Base-by-base conservation (phyloP, 64 coral and sea anemone genomes). In the Anthopleura sola region DNA sequence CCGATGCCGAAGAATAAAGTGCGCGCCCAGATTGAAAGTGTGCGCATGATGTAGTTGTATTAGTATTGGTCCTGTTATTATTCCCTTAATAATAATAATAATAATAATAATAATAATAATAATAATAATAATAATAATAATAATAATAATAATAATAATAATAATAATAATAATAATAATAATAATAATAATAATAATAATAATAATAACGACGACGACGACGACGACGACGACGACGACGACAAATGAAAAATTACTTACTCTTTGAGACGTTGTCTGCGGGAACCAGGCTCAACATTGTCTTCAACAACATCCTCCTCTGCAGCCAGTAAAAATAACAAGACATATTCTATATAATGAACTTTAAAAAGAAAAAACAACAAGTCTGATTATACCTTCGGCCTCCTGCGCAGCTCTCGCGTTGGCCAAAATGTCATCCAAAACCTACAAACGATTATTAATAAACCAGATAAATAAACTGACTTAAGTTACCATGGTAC, bases 381-480 rank as follows among this genome's bases (percentile, higher is more conserved):
- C n/a, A 71, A 14, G n/a, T 31, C 15, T 71, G 10, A 36, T 3
- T 10, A 31, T 71, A 92, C 91, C 91, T 87, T 96, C 90, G 50
- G 68, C 90, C 49, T 92, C 94, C 57, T 89, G 87, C 5, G 90
- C 94, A 60, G 94, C 94, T 82, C 83, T 89, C 6, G 94, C 94
- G n/a, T 90, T 96, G 13, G 78, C 75, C 15, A 96, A 75, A 92
- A 96, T 92, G 11, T 96, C 90, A 79, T 71, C 94, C 10, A 96
- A 60, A 80, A 96, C 84, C 76, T 92, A 62, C 40, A 20, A 31
- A 82, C 23, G 15, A 32, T 54, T 34, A 62, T 6, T 3, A 62
- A 62, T 26, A 62, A n/a, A n/a, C n/a, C n/a, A n/a, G 20, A 56
- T 51, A 6, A 34, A 3, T 2, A 57, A 53, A 39, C 44, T 23